These are phyloP conservation scores for Dermatophagoides farinae DNA, from an alignment of 1,140 invertebrate genomes.

Conservation along the genomic window DNA sequence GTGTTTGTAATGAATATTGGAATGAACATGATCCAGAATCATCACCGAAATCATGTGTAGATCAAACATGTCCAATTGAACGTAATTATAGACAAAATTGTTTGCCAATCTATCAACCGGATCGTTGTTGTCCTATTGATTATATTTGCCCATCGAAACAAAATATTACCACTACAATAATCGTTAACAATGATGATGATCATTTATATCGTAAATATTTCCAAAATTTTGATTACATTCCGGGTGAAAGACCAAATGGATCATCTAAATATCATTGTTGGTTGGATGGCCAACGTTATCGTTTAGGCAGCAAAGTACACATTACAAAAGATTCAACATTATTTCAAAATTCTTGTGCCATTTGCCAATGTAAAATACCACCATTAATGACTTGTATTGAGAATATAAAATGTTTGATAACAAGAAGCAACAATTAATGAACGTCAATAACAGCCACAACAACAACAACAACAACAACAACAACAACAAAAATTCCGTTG, in stretches of 20 bases:
- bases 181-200: not conserved
- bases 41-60: constrained; percentile 9
- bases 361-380: not conserved
- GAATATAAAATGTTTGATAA: not conserved
- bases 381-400: not conserved
- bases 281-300: not conserved
- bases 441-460: too few relatives aligned
- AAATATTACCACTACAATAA: not conserved
- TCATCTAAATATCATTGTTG: not conserved
- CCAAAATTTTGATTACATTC: not conserved
- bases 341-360: not conserved
- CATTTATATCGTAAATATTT: too few relatives aligned
- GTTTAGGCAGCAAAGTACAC: not conserved
- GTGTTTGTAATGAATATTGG: constrained; percentile 18
- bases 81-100: constrained; percentile 6
- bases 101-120: constrained; percentile 19
- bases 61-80: not conserved
- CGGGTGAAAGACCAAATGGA: not conserved
- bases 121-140: constrained; percentile 20
- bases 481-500: too few relatives aligned
- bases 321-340: not conserved
- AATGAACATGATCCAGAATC: constrained; percentile 3
- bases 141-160: constrained; percentile 17
- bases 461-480: too few relatives aligned
- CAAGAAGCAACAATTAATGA: too few relatives aligned